These are phyloP conservation scores for Dryobates pubescens DNA, from an alignment of 2,797 vertebrate genomes.

Conservation along the genomic window DNA sequence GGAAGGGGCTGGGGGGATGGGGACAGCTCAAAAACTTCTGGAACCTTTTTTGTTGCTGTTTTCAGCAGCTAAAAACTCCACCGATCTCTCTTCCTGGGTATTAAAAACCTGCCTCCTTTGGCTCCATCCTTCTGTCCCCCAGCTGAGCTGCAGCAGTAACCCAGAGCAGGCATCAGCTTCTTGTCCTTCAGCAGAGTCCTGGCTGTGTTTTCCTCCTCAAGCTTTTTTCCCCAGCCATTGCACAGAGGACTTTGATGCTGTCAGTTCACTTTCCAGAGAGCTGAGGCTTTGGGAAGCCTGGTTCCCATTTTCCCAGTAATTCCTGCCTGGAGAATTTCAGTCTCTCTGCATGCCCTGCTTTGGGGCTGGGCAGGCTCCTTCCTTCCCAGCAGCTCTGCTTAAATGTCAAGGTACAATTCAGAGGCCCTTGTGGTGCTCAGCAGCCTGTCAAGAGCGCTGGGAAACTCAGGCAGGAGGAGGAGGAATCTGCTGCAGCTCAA, in stretches of 20 bases:
- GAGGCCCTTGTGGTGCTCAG: not conserved
- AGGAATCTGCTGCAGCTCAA: not conserved
- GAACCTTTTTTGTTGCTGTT: not conserved
- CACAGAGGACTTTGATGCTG: slow-evolving; percentile 28
- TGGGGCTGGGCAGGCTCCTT: not conserved
- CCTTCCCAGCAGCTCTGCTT: not conserved
- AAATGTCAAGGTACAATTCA: not conserved
- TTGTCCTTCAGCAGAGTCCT: not conserved
- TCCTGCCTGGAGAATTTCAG: slow-evolving; percentile 13
- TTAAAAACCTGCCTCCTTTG: not conserved
- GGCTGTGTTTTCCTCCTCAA: not conserved
- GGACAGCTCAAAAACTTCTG: not conserved
- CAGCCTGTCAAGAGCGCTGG: not conserved
- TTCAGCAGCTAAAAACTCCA: not conserved
- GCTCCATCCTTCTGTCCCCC: not conserved
- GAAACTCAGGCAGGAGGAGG: not conserved
- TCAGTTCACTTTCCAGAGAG: slow-evolving; percentile 48
- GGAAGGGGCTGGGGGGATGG: not conserved
- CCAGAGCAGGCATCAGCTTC: not conserved
- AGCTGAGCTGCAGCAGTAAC: not conserved
- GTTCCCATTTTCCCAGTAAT: slow-evolving; percentile 31
- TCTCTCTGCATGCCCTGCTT: not conserved
- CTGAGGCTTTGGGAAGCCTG: slow-evolving; percentile 23
- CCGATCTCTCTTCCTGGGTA: not conserved
- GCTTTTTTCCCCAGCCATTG: not conserved